Evolutionary conservation across 2,888 invertebrate genomes (phyloP).

Genomic region (Cantharis lateralis): DNA sequence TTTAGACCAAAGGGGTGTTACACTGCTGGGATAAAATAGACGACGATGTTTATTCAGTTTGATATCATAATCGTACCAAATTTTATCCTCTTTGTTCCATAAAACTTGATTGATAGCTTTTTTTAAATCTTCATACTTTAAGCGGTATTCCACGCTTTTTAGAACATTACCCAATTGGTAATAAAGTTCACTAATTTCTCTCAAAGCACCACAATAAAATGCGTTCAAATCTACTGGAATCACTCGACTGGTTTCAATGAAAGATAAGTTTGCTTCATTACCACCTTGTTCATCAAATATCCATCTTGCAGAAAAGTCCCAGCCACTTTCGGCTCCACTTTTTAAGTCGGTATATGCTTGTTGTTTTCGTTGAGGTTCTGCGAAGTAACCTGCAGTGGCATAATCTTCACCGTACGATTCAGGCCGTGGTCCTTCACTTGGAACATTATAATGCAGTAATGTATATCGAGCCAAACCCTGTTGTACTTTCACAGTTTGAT

Average conservation of each 20-base stretch:
- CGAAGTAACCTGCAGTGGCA: constrained; percentile 57
- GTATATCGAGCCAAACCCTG: constrained; percentile 59
- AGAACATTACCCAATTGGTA: constrained; percentile 57
- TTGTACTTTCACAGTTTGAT: constrained; percentile 59
- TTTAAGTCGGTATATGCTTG: constrained; percentile 70
- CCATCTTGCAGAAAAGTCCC: constrained; percentile 88
- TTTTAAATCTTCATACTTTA: constrained; percentile 62
- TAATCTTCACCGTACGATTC: constrained; percentile 74
- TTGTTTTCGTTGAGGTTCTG: constrained; percentile 52
- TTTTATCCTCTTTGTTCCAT: constrained; percentile 75
- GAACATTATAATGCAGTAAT: constrained; percentile 65
- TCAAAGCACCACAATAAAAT: constrained; percentile 72
- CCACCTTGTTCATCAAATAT: constrained; percentile 64
- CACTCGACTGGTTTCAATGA: constrained; percentile 69
- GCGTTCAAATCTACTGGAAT: constrained; percentile 85
- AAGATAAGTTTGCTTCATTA: constrained; percentile 61
- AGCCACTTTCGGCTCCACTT: constrained; percentile 84
- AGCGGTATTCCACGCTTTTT: constrained; percentile 60
- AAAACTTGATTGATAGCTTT: constrained; percentile 69
- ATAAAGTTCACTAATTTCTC: constrained; percentile 66
- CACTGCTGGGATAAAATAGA: constrained; percentile 73
- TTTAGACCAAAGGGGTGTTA: constrained; percentile 75
- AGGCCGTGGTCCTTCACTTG: constrained; percentile 69
- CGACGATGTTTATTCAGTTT: constrained; percentile 60
- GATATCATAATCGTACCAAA: constrained; percentile 82